phyloP scores from a whole-genome alignment of 1,140 invertebrate species.

The Sitobion miscanthi region DNA sequence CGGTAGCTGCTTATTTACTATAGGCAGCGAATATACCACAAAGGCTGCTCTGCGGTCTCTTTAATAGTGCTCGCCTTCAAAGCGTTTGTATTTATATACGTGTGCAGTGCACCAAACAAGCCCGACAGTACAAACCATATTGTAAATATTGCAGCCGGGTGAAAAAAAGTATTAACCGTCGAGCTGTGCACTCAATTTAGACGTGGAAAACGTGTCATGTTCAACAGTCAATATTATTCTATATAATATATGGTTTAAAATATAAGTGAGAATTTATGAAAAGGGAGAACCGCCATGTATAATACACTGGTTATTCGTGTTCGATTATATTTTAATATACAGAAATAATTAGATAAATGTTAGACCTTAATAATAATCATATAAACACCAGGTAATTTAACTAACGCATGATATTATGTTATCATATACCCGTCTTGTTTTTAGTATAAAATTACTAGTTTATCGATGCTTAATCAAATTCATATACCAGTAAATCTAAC shows the following conservation, averaged over 20 bases:
- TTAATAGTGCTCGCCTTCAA: conserved; percentile 20
- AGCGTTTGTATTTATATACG: background rate
- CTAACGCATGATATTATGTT: too few species aligned
- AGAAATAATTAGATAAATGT: background rate
- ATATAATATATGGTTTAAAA: background rate
- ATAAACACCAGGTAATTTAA: too few species aligned
- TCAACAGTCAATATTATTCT: background rate
- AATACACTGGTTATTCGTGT: background rate
- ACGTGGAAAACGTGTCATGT: background rate
- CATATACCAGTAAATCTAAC: too few species aligned
- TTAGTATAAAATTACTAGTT: too few species aligned
- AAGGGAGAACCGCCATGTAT: background rate
- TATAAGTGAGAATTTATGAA: background rate
- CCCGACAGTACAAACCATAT: background rate
- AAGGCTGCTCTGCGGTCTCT: conserved; percentile 26
- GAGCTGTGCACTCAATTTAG: background rate
- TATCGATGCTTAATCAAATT: too few species aligned
- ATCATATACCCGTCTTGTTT: too few species aligned
- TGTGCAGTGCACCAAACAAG: background rate
- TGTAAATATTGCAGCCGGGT: background rate
- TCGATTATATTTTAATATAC: too few species aligned
- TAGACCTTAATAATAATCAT: too few species aligned
- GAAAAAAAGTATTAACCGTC: conserved; percentile 19
- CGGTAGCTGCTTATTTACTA: conserved; percentile 29
- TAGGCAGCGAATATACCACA: background rate